Evolutionary conservation across 2,888 invertebrate genomes (phyloP).

Genomic region (Pseudococcus longispinus): DNA sequence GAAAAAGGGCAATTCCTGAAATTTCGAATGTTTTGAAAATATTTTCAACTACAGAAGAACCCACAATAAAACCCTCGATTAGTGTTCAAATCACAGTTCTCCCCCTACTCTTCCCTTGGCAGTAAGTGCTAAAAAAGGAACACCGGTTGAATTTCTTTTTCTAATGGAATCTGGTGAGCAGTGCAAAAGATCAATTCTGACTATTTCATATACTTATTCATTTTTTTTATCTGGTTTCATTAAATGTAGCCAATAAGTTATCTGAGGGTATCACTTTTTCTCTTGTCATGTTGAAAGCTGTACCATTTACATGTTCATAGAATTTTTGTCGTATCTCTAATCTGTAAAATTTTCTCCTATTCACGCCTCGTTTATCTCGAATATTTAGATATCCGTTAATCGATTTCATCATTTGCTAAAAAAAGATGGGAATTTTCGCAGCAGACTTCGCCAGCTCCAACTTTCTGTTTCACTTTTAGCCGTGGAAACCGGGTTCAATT

Average conservation of each 20-base stretch:
- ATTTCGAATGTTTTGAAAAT: too few species aligned
- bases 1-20: too few species aligned
- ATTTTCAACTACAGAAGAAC: too few species aligned
- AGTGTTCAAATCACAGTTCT: too few species aligned
- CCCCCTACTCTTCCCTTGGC: background rate
- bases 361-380: background rate
- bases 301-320: background rate
- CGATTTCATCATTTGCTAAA: slow-evolving; percentile 21
- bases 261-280: background rate
- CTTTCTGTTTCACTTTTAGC: background rate
- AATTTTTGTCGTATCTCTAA: slow-evolving; percentile 7
- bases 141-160: background rate
- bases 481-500: background rate
- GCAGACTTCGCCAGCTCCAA: background rate
- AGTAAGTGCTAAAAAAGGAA: background rate
- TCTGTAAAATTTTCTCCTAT: background rate
- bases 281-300: background rate
- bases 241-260: background rate
- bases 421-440: background rate
- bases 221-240: background rate
- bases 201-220: background rate
- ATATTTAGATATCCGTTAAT: slow-evolving; percentile 9
- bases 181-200: background rate
- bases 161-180: background rate
- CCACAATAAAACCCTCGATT: too few species aligned